Evolutionary conservation across 2,888 invertebrate genomes (phyloP), one percentile per base, ranked within the genome.

Genomic region (Parasteatoda lunata): DNA sequence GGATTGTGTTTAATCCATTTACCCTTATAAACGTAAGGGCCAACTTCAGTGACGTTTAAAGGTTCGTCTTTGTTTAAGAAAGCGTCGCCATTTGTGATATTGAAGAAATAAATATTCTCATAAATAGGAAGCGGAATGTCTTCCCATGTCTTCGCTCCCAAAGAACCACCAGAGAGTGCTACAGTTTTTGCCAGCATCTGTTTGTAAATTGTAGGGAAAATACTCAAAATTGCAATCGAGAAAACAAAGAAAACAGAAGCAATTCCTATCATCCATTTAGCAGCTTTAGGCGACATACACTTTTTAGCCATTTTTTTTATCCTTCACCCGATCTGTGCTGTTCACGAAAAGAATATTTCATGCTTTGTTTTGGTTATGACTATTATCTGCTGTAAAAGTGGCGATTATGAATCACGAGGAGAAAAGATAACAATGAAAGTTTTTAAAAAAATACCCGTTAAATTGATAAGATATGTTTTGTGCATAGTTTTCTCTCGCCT

Each of bases 1-100:
- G 91, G 88, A 81, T 91, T 88, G 51, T 89, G 75, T 80, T 91
- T 91, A 54, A 90, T 78, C 85, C 89, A 89, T 65, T 69, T 66
- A n/a, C 68, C 54, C 45, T 77, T 85, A 59, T 83, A 89, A 49
- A 77, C 71, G 52, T 89, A 89, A 13, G 89, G 89, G 13, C 89
- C 89, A 3, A 88, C 73, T 76, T 89, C 82, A 0, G 72, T 59
- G 11, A 89, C 81, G 47, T 85, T 89, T 9, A 88, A 75, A n/a
- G 79, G 84, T n/a, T 70, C 83, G 5, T 68, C 75, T 4, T 66
- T 64, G 0, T 79, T 59, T 15, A 83, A 3, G 45, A 89, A 82
- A 3, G 79, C 88, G 5, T 84, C 83, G n/a, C 51, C 80, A 70
- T 89, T 89, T 3, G 87, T 85, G 6, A 89, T 84, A 68, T 89